Percentiles rank a stretch among this genome's conserved stretches.
phyloP scores from a whole-genome alignment of 2,113 vertebrate species.

The Notothenia coriiceps region DNA sequence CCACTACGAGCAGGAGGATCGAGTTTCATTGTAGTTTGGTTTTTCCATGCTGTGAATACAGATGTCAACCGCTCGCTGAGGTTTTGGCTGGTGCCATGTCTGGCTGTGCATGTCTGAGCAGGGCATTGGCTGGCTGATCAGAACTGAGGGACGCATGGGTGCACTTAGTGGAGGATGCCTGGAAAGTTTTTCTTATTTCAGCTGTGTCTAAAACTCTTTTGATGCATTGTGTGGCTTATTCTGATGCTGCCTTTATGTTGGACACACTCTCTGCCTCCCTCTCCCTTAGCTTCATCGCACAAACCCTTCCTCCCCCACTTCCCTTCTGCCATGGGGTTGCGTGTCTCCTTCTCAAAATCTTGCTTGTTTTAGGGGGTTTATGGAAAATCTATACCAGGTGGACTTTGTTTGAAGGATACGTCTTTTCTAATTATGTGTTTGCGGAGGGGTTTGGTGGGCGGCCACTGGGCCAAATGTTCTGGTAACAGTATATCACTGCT shows the following conservation, averaged over 20 bases:
- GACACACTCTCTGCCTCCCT: constrained; percentile 23
- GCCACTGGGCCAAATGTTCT: constrained; percentile 51
- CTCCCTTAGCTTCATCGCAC: constrained; percentile 18
- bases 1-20: constrained; percentile 46
- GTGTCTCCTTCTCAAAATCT: constrained; percentile 52
- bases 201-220: constrained; percentile 58
- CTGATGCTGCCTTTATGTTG: constrained; percentile 38
- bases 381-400: constrained; percentile 79
- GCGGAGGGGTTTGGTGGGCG: constrained; percentile 57
- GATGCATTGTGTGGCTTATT: constrained; percentile 62
- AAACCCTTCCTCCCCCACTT: constrained; percentile 29
- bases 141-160: constrained; percentile 41
- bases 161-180: constrained; percentile 49
- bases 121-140: constrained; percentile 69
- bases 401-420: constrained; percentile 72
- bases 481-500: constrained; percentile 10
- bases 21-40: constrained; percentile 59
- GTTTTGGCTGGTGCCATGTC: constrained; percentile 66
- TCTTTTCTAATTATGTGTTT: constrained; percentile 77
- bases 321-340: constrained; percentile 56
- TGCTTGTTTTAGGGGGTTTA: constrained; percentile 67
- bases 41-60: constrained; percentile 71
- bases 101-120: constrained; percentile 71
- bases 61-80: constrained; percentile 71
- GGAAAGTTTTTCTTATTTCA: constrained; percentile 62